phyloP scores from a whole-genome alignment of 2,888 invertebrate species.

The Netelia melanura region DNA sequence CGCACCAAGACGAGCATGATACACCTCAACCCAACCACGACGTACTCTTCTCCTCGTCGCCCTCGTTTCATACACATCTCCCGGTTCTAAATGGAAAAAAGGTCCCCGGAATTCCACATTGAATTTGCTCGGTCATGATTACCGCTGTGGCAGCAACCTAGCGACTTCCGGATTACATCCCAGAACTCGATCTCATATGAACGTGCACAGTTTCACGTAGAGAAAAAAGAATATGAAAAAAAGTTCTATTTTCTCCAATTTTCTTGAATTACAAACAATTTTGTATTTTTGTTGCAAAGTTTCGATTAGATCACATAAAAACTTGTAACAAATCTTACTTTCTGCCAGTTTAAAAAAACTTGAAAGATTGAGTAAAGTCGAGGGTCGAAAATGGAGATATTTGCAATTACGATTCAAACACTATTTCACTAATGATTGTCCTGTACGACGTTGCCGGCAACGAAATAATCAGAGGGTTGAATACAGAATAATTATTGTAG shows the following conservation, averaged over 20 bases:
- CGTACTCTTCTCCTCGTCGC: neutral
- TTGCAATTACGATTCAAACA: too few relatives aligned
- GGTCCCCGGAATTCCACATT: neutral
- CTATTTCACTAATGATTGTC: too few relatives aligned
- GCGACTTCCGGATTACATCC: neutral
- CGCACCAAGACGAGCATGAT: too few relatives aligned
- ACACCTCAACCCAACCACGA: too few relatives aligned
- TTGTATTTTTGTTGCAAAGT: too few relatives aligned
- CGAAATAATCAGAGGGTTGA: neutral
- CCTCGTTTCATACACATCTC: neutral
- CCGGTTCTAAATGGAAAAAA: neutral
- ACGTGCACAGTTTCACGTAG: neutral
- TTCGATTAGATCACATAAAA: too few relatives aligned
- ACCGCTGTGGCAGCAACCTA: neutral
- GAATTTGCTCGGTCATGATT: neutral
- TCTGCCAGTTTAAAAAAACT: too few relatives aligned
- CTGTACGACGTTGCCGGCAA: too few relatives aligned
- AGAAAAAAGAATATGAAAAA: neutral
- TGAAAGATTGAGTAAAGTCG: too few relatives aligned
- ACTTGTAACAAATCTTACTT: too few relatives aligned
- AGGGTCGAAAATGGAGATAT: too few relatives aligned
- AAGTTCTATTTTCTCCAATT: neutral
- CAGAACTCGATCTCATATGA: neutral
- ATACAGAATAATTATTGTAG: neutral
- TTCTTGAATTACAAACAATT: too few relatives aligned